Evolutionary conservation across 64 coral and sea anemone species (phyloP).

Genomic region (Actinia equina): DNA sequence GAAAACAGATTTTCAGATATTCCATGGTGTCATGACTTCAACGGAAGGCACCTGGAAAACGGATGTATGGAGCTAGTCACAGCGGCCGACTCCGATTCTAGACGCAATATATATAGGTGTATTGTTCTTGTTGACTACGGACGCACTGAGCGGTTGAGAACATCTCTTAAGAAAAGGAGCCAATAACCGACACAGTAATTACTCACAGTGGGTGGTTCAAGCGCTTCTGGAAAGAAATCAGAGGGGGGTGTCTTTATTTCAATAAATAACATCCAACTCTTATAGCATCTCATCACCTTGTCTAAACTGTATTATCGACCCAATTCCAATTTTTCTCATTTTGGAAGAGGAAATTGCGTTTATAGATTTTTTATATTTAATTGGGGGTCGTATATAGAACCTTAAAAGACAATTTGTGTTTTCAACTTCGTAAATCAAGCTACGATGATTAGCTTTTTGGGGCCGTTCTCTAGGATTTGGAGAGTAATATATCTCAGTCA

Average conservation of each 20-base stretch:
- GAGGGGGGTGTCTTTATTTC: conserved; percentile 23
- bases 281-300: conserved; percentile 5
- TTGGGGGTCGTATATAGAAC: not conserved
- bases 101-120: conserved; percentile 15
- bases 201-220: not conserved
- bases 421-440: not conserved
- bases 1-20: not conserved
- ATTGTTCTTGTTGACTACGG: conserved; percentile 16
- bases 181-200: conserved; percentile 25
- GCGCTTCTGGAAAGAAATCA: not conserved
- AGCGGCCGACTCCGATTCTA: not conserved
- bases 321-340: not conserved
- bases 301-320: not conserved
- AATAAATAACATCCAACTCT: not conserved
- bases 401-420: not conserved
- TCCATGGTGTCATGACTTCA: conserved; percentile 7
- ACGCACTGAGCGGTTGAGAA: conserved; percentile 17
- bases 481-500: not conserved
- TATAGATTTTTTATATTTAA: conserved; percentile 9
- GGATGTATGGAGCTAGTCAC: not conserved
- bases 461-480: not conserved
- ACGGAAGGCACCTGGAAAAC: not conserved
- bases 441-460: not conserved
- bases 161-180: conserved; percentile 10
- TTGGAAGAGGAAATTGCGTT: conserved; percentile 11